Evolutionary conservation across 2,797 vertebrate genomes (phyloP), one percentile per base, ranked within the genome.

Genomic region (Cuniculus paca): DNA sequence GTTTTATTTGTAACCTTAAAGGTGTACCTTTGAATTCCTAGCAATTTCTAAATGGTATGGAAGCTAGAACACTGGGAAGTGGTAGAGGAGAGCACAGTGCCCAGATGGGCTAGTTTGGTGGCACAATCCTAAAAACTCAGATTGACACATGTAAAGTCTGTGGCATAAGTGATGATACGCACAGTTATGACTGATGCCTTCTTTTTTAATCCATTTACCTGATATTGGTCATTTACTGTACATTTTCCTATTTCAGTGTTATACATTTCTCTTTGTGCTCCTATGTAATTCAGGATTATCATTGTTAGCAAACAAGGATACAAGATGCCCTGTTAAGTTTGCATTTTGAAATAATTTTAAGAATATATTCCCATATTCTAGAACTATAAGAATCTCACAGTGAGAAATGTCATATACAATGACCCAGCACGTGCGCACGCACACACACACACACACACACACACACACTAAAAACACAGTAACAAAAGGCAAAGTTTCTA

Each of bases 41-140:
- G 34, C 48, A 45, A 61, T 81, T 36, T 77, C 61, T 60, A 63
- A 86, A 65, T 20, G 34, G 14, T 58, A 22, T 4, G 36, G 52
- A 88, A 80, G 91, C 65, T 80, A 81, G 93, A 81, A 65, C 65
- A 11, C n/a, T 88, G 7, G 22, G 13, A 93, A 77, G 39, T 39
- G 8, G 26, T 72, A 36, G n/a, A 68, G 58, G 83, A 77, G 24
- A 95, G 42, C 3, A 39, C 31, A 54, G 0, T 74, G 9, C 7
- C 94, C 31, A 34, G 22, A 12, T 28, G 2, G 31, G 16, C 13
- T 79, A 77, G 5, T 26, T 70, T 68, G n/a, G 16, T 85, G 10
- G 31, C n/a, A 63, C 6, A 52, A 87, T 65, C n/a, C 19, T 74
- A 11, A 78, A 34, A 34, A 34, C 28, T 68, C 42, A 86, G 5